Base-by-base conservation (phyloP, 92 coral and sea anemone species). In the Phenganax stokvisi region DNA sequence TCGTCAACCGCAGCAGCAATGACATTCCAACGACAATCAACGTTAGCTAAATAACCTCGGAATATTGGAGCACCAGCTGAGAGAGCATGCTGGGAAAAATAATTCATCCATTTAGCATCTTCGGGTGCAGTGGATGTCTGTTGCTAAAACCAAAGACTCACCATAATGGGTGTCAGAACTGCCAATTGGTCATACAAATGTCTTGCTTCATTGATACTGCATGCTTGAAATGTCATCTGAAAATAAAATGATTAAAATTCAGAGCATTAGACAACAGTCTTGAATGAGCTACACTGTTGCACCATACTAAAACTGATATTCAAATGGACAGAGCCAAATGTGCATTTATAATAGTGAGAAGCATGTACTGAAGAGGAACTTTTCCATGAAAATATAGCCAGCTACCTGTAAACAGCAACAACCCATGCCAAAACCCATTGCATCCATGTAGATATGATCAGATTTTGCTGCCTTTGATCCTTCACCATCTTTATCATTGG, bases 371-470 rank as follows among this genome's bases (percentile, higher is more conserved):
- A 37, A 20, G 25, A 20, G 25, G 25, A 20, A 37, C 5, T 2
- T 37, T 37, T 37, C 5, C 3, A 37, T 37, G 47, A 37, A 37
- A 37, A 37, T 37, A 37, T 37, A 37, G 47, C 47, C 47, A 37
- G 47, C 47, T 37, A 93, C 98, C 97, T 93, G 98, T 53, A 93
- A 77, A 75, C 98, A 93, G 13, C 91, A 91, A 86, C 96, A 89
- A 1, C 97, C 97, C 98, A 93, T 89, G 8, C 98, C 98, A 78
- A 93, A 93, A 54, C 98, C 98, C 97, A 92, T 91, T n/a, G 97
- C 93, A 80, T 93, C 98, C 87, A 91, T 63, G 75, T 93, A 93
- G 63, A 93, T 93, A 57, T 92, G 98, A 63, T 93, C 98, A 80
- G 92, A 89, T 54, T 78, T 74, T 71, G 98, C 97, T 6, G 98